Evolutionary conservation across 2,797 vertebrate species (phyloP).

Genomic region (Brachyrhaphis roseni): DNA sequence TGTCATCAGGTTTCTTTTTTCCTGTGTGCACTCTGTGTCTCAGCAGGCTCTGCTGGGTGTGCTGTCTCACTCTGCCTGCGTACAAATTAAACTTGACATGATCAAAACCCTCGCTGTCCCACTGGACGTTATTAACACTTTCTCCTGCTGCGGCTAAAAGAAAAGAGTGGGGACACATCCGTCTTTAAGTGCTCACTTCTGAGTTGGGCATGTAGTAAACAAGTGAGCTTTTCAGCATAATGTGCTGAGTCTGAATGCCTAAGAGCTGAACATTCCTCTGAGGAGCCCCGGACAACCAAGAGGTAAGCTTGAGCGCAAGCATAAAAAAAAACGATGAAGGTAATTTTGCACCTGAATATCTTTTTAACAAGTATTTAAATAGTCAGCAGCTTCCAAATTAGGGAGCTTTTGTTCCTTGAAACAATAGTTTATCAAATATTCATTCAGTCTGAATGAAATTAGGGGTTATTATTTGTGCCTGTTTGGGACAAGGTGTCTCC

Average conservation of each 20-base stretch:
- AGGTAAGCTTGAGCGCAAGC: background rate
- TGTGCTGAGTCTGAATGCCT: background rate
- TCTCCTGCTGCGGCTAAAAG: background rate
- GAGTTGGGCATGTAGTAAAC: background rate
- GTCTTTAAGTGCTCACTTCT: background rate
- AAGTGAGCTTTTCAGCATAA: background rate
- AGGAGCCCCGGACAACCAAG: background rate
- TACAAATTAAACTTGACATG: slow-evolving; percentile 5
- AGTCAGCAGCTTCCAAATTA: background rate
- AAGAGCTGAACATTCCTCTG: background rate
- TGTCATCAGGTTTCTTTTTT: slow-evolving; percentile 35
- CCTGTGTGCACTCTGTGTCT: background rate
- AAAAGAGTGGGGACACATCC: background rate
- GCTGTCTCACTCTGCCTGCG: background rate
- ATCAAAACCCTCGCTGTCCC: background rate
- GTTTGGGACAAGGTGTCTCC: background rate
- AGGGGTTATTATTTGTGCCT: background rate
- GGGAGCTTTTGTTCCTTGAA: background rate
- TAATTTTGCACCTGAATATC: background rate
- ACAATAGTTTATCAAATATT: background rate
- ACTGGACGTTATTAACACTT: slow-evolving; percentile 1
- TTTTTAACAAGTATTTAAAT: background rate
- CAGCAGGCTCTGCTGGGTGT: background rate
- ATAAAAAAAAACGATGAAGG: background rate
- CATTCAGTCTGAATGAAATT: background rate